Base-by-base conservation (phyloP, 2,113 vertebrate species). In the Dinomys branickii region DNA sequence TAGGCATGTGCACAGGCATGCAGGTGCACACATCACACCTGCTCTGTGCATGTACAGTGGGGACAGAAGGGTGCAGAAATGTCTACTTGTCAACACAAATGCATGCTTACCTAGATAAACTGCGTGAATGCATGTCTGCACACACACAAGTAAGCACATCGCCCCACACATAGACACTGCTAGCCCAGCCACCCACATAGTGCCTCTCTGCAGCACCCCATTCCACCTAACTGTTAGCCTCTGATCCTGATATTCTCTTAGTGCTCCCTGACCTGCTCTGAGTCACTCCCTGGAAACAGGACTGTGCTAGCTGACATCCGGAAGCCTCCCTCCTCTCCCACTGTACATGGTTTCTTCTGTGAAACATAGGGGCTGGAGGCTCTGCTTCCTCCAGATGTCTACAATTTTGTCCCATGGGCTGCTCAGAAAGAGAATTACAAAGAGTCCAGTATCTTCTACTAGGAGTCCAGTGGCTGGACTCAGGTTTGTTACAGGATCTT, bases 11-110 rank as follows among this genome's bases (percentile, higher is more conserved):
- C 20, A n/a, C 13, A 20, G 8, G 16, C 26, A 14, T 3, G 24
- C 56, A 59, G 5, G 5, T 71, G 52, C 4, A 17, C 12, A 47
- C 1, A 0, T 44, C 1, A 50, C 38, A 63, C 28, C 38, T 88
- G 50, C n/a, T 56, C n/a, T 41, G 1, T 20, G 11, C 16, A 20
- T 22, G 4, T 5, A 30, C 9, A 52, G 11, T 1, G 3, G 19
- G 16, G 33, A 83, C 44, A 65, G 20, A 69, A 47, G 81, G 59
- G 58, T 13, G 8, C 22, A 91, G 33, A 88, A 65, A 77, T 20
- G 33, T 26, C 33, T 52, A 13, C 7, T 1, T 38, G 17, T 12
- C 58, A 50, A 50, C 17, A 63, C 52, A 22, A 26, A 5, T 54
- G 17, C 7, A 0, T 50, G 11, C n/a, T 50, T 44, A 41, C 14